A percentile compares a stretch with the other conserved stretches of the same genome.
Conservation (phyloP, 2,888 invertebrate genomes). For the Physocephala rufipes region DNA sequence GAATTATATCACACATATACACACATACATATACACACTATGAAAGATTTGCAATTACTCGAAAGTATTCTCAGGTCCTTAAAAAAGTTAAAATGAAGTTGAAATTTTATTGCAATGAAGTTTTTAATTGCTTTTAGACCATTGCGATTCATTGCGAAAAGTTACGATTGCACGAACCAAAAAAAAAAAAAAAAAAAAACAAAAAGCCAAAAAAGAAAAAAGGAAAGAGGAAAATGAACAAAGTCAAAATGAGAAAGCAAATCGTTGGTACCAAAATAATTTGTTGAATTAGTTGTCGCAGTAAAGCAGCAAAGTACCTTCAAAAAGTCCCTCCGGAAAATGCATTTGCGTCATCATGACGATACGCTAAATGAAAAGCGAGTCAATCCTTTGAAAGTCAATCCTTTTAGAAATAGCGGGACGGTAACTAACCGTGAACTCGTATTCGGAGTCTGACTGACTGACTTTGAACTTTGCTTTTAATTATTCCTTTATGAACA, state of each 20-base stretch:
- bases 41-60: no score
- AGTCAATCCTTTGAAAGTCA: background rate
- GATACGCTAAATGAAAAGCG: background rate
- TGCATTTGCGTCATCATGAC: slow-evolving; percentile 6
- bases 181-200: slow-evolving; percentile 7
- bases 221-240: slow-evolving; percentile 2
- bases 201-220: background rate
- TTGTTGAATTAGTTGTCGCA: no score
- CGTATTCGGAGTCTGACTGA: background rate
- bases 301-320: no score
- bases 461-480: no score
- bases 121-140: slow-evolving; percentile 47
- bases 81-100: background rate
- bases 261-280: no score
- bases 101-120: slow-evolving; percentile 38
- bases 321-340: slow-evolving; percentile 13
- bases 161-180: background rate
- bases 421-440: background rate
- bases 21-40: no score
- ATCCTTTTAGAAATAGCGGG: background rate
- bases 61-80: background rate
- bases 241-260: no score
- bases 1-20: no score
- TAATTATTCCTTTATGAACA: no score
- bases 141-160: background rate